Conservation (phyloP, 35 echinoderm and acorn worm genomes). For the Strongylocentrotus purpuratus region DNA sequence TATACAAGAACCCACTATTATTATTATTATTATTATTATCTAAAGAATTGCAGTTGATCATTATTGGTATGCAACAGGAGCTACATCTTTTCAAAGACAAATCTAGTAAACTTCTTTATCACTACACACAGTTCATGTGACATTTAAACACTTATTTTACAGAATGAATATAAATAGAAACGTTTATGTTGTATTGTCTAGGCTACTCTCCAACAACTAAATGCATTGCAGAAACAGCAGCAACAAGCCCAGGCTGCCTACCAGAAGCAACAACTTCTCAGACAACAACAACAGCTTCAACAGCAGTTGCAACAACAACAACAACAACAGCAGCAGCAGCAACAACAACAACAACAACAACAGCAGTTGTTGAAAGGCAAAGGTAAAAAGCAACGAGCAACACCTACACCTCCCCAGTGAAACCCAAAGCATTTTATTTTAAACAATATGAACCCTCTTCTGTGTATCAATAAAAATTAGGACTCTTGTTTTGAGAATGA, state of each 20-base stretch:
- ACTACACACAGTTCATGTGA: too few species aligned
- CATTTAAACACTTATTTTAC: too few species aligned
- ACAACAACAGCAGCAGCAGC: constrained; percentile 57
- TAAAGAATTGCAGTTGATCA: too few species aligned
- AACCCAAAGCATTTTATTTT: neutral
- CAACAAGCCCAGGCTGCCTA: constrained; percentile 44
- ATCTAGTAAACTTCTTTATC: too few species aligned
- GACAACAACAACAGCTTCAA: constrained; percentile 61
- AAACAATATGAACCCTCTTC: neutral
- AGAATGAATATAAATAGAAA: too few species aligned
- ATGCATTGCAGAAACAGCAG: constrained; percentile 46
- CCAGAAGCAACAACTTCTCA: constrained; percentile 50
- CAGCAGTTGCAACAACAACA: constrained; percentile 57
- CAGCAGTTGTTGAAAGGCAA: constrained; percentile 60
- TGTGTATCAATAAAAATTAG: neutral
- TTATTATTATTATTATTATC: too few species aligned
- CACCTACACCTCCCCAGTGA: constrained; percentile 38
- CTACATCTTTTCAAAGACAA: too few species aligned
- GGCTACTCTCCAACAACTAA: constrained; percentile 26
- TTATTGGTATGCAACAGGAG: too few species aligned
- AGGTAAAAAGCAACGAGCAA: constrained; percentile 61
- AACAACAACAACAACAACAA: constrained; percentile 57
- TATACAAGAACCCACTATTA: too few species aligned
- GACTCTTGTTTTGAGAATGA: too few species aligned
- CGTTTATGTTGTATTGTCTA: neutral